phyloP scores from a whole-genome alignment of 2,797 vertebrate species.

The Todus mexicanus region DNA sequence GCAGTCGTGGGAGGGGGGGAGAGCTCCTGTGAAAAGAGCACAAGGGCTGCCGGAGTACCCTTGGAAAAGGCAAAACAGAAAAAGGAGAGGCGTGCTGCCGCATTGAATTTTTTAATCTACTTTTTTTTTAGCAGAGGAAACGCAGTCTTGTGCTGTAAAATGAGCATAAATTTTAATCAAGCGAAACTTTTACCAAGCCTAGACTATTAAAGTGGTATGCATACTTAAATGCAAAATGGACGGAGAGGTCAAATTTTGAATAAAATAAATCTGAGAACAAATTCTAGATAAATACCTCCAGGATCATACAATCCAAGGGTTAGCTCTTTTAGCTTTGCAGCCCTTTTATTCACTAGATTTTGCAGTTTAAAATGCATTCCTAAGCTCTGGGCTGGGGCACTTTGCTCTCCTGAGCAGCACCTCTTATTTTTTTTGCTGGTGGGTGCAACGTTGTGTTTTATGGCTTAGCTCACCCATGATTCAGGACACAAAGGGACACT shows the following conservation, averaged over 20 bases:
- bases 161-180: not conserved
- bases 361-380: not conserved
- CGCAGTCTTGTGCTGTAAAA: not conserved
- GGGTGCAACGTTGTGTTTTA: not conserved
- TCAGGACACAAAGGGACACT: not conserved
- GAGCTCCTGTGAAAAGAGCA: not conserved
- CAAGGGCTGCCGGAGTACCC: not conserved
- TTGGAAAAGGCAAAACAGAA: not conserved
- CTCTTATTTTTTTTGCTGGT: not conserved
- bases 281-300: not conserved
- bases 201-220: not conserved
- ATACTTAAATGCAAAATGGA: not conserved
- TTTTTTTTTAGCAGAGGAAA: not conserved
- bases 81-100: too few relatives aligned
- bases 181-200: not conserved
- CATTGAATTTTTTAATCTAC: too few relatives aligned
- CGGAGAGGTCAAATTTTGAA: not conserved
- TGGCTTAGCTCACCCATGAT: rapidly evolving
- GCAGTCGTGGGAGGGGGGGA: not conserved
- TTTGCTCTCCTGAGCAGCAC: not conserved
- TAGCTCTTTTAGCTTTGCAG: not conserved
- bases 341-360: not conserved
- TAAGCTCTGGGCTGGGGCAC: not conserved
- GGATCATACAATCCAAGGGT: rapidly evolving
- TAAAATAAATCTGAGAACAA: not conserved